Percentiles rank a stretch among this genome's conserved stretches.
Conservation (phyloP, 2,113 vertebrate species). For the Oncorhynchus mykiss region DNA sequence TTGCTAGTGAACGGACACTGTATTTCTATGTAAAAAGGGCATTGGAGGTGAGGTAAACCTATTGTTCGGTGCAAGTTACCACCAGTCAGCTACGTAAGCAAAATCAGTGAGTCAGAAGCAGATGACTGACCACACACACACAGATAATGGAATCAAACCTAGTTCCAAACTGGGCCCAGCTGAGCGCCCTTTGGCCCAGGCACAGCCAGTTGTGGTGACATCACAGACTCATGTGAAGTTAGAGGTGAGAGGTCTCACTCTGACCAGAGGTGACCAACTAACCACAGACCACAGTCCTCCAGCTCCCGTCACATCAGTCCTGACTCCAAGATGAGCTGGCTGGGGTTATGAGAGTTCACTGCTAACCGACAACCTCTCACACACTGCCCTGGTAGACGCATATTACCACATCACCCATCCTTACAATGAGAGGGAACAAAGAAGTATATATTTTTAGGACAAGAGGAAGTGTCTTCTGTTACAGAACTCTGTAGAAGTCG, state of each 20-base stretch:
- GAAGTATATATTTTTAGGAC: neutral
- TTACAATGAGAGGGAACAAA: neutral
- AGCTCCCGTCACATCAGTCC: neutral
- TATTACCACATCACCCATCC: slow-evolving; percentile 1
- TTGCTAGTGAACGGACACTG: neutral
- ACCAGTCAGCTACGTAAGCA: neutral
- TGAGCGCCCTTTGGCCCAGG: neutral
- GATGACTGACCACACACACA: neutral
- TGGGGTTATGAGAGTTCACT: slow-evolving; percentile 21
- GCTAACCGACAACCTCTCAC: slow-evolving; percentile 2
- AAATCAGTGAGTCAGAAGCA: neutral
- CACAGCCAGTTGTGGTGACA: neutral
- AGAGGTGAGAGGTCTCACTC: neutral
- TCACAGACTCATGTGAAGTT: neutral
- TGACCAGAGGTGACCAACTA: neutral
- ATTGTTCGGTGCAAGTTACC: neutral
- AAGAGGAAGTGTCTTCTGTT: slow-evolving; percentile 31
- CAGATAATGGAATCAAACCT: neutral
- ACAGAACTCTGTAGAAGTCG: neutral
- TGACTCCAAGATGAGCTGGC: slow-evolving; percentile 16
- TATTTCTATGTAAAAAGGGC: neutral
- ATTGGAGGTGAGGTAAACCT: neutral
- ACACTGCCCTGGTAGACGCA: slow-evolving; percentile 1
- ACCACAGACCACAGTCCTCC: neutral
- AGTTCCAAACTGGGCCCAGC: neutral